Evolutionary conservation across 2,797 vertebrate genomes (phyloP).

Genomic region (Sebastes alutus): DNA sequence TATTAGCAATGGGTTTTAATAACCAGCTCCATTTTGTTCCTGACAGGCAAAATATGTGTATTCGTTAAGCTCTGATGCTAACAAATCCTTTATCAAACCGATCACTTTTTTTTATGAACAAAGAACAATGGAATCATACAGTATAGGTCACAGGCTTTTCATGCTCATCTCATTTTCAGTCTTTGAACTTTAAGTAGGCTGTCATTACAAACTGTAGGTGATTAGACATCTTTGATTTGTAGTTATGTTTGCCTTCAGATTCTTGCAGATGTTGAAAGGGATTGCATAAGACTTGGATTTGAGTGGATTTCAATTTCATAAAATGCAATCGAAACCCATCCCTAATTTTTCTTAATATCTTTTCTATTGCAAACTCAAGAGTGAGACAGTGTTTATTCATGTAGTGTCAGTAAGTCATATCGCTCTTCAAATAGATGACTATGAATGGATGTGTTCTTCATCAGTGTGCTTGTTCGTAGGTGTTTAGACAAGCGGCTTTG

Average conservation of each 20-base stretch:
- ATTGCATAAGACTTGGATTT: not conserved
- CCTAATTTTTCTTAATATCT: not conserved
- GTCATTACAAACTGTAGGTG: not conserved
- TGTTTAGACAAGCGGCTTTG: conserved; percentile 98
- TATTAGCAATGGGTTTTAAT: not conserved
- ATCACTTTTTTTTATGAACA: not conserved
- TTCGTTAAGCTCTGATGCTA: not conserved
- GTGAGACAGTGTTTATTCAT: not conserved
- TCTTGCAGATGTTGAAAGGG: not conserved
- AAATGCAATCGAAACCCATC: not conserved
- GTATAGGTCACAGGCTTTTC: not conserved
- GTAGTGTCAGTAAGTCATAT: not conserved
- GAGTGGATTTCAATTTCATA: not conserved
- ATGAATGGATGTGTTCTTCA: not conserved
- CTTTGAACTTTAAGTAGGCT: not conserved
- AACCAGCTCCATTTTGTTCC: not conserved
- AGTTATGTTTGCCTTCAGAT: not conserved
- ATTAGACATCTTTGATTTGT: not conserved
- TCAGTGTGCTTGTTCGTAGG: conserved; percentile 74
- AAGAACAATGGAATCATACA: not conserved
- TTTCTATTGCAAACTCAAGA: not conserved
- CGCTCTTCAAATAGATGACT: not conserved
- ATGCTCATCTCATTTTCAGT: not conserved
- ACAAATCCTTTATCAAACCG: not conserved
- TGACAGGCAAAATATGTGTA: not conserved